Conservation (phyloP, 1,140 invertebrate species). For the Oryctes rhinoceros region DNA sequence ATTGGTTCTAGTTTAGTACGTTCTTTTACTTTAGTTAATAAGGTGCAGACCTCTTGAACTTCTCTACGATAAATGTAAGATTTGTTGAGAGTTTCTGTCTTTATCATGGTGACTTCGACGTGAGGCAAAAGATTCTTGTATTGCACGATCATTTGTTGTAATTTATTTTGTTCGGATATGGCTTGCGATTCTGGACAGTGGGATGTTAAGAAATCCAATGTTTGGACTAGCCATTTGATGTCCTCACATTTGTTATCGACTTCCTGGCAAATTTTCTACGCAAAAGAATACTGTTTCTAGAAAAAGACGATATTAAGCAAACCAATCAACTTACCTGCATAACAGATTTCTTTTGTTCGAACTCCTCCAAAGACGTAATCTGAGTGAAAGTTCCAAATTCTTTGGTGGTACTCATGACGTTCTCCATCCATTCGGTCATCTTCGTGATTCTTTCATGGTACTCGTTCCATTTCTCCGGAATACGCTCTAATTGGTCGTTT, state of each 20-base stretch:
- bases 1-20: conserved; percentile 70
- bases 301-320: too few relatives aligned
- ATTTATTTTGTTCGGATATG: conserved; percentile 76
- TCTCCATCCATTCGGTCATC: conserved; percentile 91
- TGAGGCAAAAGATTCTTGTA: conserved; percentile 92
- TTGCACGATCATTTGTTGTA: conserved; percentile 83
- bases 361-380: conserved; percentile 85
- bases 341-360: conserved; percentile 81
- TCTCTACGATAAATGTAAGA: conserved; percentile 91
- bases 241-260: conserved; percentile 89
- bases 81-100: conserved; percentile 90
- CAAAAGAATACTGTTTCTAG: conserved; percentile 30
- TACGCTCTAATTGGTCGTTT: conserved; percentile 80
- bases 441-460: conserved; percentile 85
- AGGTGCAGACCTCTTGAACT: conserved; percentile 82
- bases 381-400: conserved; percentile 77
- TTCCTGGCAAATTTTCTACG: conserved; percentile 85
- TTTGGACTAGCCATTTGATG: conserved; percentile 94
- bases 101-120: conserved; percentile 91
- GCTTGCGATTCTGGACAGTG: conserved; percentile 84
- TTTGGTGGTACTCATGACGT: conserved; percentile 82
- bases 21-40: conserved; percentile 78
- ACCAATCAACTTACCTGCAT: conserved; percentile 48
- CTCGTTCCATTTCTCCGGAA: conserved; percentile 88
- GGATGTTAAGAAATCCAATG: conserved; percentile 83